Evolutionary conservation across 2,888 invertebrate species (phyloP).

Genomic region (Brachylomia viminalis): DNA sequence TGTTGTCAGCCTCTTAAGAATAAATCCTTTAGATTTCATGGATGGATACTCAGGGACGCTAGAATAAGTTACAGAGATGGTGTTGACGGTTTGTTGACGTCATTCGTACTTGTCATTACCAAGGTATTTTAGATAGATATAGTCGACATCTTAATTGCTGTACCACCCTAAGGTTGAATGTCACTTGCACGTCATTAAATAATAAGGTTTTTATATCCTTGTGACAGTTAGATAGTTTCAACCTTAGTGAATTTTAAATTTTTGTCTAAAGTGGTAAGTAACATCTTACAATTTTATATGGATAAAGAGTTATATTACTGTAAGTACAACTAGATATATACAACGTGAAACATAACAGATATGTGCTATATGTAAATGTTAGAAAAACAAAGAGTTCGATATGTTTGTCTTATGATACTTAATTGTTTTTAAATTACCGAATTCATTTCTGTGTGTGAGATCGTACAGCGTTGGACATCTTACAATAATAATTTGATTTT

Average conservation of each 20-base stretch:
- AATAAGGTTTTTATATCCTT: neutral
- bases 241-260: neutral
- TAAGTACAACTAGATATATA: neutral
- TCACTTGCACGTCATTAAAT: neutral
- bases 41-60: neutral
- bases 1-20: too few species aligned
- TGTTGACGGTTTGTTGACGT: constrained; percentile 13
- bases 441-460: neutral
- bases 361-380: neutral
- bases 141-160: neutral
- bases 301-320: neutral
- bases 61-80: neutral
- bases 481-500: neutral
- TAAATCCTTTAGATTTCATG: constrained; percentile 1
- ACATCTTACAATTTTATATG: neutral
- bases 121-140: neutral
- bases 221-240: neutral
- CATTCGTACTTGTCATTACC: constrained; percentile 8
- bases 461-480: neutral
- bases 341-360: neutral
- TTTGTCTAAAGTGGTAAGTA: neutral
- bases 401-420: neutral
- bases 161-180: neutral
- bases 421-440: neutral
- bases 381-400: neutral